Conservation (phyloP, 2,888 invertebrate species). For the Hirtodrosophila trivittata region DNA sequence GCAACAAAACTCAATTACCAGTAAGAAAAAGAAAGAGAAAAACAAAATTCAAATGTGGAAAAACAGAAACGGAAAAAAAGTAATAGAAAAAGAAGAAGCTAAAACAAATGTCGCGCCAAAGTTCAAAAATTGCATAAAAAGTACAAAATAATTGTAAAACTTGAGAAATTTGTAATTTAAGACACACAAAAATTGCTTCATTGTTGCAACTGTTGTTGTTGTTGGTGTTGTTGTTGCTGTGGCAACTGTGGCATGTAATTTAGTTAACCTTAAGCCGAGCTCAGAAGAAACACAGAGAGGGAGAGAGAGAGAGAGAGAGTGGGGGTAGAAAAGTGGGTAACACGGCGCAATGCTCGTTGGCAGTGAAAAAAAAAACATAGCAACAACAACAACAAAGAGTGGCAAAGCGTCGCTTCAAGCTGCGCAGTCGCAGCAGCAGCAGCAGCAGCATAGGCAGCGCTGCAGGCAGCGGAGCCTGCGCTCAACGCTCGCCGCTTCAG, state of each 20-base stretch:
- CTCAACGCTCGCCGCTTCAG: conserved; percentile 40
- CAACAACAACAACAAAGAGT: conserved; percentile 1
- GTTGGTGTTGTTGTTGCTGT: conserved; percentile 42
- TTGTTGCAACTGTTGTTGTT: conserved; percentile 42
- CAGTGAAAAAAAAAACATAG: conserved; percentile 9
- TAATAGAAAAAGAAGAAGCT: conserved; percentile 7
- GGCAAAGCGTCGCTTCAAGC: conserved; percentile 10
- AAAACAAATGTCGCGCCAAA: conserved; percentile 45
- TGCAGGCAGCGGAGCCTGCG: conserved; percentile 32
- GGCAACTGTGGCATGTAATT: conserved; percentile 65
- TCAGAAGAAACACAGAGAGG: neutral
- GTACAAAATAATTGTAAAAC: conserved; percentile 34
- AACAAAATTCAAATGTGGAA: conserved; percentile 21
- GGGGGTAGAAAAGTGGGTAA: neutral
- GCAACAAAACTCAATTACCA: conserved; percentile 24
- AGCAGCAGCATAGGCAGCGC: too few species aligned
- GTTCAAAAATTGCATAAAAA: conserved; percentile 69
- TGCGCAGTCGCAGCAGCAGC: conserved; percentile 48
- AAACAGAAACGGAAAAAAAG: conserved; percentile 1
- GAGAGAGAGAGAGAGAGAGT: neutral
- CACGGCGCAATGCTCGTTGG: neutral
- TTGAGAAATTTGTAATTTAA: conserved; percentile 55
- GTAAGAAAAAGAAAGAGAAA: conserved; percentile 2
- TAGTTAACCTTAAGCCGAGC: conserved; percentile 57
- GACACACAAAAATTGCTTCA: conserved; percentile 45